A percentile compares a stretch with the other conserved stretches of the same genome.
phyloP scores from a whole-genome alignment of 2,113 vertebrate genomes.

The Hemibagrus wyckioides region DNA sequence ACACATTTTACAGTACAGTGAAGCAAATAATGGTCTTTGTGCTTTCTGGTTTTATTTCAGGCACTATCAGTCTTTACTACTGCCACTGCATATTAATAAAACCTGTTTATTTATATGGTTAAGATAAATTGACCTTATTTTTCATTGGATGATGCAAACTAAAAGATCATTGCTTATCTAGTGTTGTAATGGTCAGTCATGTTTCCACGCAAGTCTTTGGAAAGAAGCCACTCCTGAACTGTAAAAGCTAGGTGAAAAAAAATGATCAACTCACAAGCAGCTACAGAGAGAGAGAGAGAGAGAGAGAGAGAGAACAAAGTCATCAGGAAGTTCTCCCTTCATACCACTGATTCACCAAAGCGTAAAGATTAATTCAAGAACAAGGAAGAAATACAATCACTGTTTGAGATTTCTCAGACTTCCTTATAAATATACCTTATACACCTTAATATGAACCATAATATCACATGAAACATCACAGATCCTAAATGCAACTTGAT shows the following conservation, averaged over 20 bases:
- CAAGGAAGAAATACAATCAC: slow-evolving; percentile 19
- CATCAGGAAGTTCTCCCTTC: background rate
- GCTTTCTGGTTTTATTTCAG: background rate
- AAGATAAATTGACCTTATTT: slow-evolving; percentile 21
- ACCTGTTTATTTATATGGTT: background rate
- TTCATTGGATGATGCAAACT: background rate
- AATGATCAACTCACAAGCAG: slow-evolving; percentile 14
- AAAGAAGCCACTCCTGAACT: slow-evolving; percentile 9
- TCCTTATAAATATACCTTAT: too few relatives aligned
- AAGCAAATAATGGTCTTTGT: background rate
- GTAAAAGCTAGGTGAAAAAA: slow-evolving; percentile 31
- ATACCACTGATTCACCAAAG: slow-evolving; percentile 6
- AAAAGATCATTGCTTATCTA: background rate
- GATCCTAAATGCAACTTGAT: background rate
- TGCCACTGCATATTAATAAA: background rate
- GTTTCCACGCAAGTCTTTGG: slow-evolving; percentile 35
- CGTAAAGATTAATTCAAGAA: slow-evolving; percentile 31
- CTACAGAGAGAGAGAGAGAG: background rate
- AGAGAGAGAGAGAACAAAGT: background rate
- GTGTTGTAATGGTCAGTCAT: background rate
- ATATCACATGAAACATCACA: background rate
- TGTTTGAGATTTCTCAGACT: background rate
- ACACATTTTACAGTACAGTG: background rate
- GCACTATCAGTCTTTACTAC: background rate
- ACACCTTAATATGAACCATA: background rate